phyloP scores from a whole-genome alignment of 2,888 invertebrate species.

The Dicranocentrus wangi region DNA sequence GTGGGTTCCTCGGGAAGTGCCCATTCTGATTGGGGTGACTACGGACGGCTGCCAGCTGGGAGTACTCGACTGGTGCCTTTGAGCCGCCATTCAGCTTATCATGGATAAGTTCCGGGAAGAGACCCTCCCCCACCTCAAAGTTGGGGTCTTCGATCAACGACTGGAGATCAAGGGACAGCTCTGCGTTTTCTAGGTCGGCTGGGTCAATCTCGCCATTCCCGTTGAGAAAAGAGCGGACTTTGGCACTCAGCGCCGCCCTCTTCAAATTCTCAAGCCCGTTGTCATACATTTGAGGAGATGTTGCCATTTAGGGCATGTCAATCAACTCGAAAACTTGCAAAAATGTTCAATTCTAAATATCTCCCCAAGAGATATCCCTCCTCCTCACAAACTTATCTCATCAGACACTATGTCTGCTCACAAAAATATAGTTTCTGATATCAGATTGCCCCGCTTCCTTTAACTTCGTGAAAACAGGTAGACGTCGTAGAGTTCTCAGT shows the following conservation, averaged over 20 bases:
- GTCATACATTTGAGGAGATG: conserved; percentile 87
- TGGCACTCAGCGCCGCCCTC: conserved; percentile 75
- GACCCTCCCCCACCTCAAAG: conserved; percentile 84
- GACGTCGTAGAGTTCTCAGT: neutral
- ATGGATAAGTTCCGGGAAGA: conserved; percentile 88
- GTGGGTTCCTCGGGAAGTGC: conserved; percentile 78
- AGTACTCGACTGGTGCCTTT: conserved; percentile 58
- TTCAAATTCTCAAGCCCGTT: conserved; percentile 80
- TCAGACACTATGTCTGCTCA: too few relatives aligned
- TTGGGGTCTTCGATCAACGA: conserved; percentile 92
- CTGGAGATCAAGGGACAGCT: conserved; percentile 93
- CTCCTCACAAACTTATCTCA: too few relatives aligned
- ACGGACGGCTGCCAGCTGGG: conserved; percentile 72
- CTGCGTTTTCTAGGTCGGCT: conserved; percentile 91
- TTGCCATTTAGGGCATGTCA: conserved; percentile 63
- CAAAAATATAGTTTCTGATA: too few relatives aligned
- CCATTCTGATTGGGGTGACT: conserved; percentile 59
- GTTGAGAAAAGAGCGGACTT: conserved; percentile 72
- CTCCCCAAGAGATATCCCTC: too few relatives aligned
- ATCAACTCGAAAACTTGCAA: conserved; percentile 4
- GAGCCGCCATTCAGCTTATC: conserved; percentile 62
- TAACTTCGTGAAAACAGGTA: neutral
- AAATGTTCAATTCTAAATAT: too few relatives aligned
- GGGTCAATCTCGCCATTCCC: conserved; percentile 80
- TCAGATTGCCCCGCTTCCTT: conserved; percentile 42